Evolutionary conservation across 2,888 invertebrate genomes (phyloP), one percentile per base, ranked within the genome.

Genomic region (Drosophila planitibia): DNA sequence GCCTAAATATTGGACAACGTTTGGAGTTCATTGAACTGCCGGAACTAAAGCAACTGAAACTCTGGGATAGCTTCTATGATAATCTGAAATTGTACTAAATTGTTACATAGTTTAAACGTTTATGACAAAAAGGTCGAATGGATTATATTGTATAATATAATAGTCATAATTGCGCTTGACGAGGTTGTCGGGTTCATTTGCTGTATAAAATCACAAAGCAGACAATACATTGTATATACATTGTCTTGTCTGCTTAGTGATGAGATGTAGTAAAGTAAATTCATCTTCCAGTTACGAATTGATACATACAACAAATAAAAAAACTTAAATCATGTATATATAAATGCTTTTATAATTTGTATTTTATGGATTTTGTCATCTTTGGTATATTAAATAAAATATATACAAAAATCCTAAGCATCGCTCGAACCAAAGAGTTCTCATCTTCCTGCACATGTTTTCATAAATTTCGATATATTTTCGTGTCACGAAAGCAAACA

Each of bases 21-120:
- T 65, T 92, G 28, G 66, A 83, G 55, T 86, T 92, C 53, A 85
- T 91, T 14, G 81, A 89, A 47, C 79, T 93, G 41, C 93, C 93
- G 14, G 93, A 93, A 68, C 71, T 74, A 4, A 75, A 85, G 9
- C 91, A 91, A 60, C 70, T 93, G 2, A 66, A 82, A 47, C 65
- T 91, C 22, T 93, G 93, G 93, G 89, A 93, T 63, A 87, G 79
- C 61, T 71, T 93, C 33, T 93, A 92, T 67, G 72, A 73, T 2
- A 79, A 81, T 9, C 55, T 70, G 4, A 76, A 65, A 35, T 64
- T 81, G 30, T 78, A 33, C 47, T 89, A 74, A 32, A 4, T 4
- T 28, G 14, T 79, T 71, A 66, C 7, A 47, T 25, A 7, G 25
- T 9, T 25, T 47, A 25, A 16, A 2, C 2, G 9, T 14, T 16